Evolutionary conservation across 2,113 vertebrate genomes (phyloP).

Genomic region (Elephas maximus): DNA sequence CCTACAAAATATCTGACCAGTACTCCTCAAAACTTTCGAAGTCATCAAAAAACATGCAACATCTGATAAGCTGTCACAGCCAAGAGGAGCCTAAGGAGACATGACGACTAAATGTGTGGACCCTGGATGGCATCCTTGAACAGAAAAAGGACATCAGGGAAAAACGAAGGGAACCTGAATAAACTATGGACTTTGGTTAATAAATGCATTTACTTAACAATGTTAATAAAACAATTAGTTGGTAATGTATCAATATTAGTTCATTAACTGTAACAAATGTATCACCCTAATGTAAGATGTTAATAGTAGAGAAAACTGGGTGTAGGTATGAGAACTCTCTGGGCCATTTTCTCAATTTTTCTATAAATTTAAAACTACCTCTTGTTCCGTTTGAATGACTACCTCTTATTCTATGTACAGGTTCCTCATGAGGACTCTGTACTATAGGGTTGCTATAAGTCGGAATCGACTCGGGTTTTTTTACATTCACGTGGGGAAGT

Average conservation of each 20-base stretch:
- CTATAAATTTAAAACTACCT: neutral
- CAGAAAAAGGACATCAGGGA: neutral
- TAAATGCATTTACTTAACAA: neutral
- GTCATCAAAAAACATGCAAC: neutral
- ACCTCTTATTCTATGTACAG: too few species aligned
- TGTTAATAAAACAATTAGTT: neutral
- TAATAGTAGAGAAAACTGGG: fast-evolving
- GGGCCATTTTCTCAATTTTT: neutral
- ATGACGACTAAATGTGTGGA: neutral
- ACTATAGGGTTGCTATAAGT: neutral
- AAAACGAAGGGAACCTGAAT: neutral
- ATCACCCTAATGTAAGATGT: fast-evolving
- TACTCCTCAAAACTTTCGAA: neutral
- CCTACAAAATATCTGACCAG: too few species aligned
- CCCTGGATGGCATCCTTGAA: neutral
- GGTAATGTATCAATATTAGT: too few species aligned
- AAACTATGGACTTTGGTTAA: too few species aligned
- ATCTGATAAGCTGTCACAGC: neutral
- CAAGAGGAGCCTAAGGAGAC: neutral
- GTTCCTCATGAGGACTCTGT: too few species aligned
- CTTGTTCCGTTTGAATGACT: too few species aligned
- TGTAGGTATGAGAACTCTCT: neutral
- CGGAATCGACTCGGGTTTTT: neutral
- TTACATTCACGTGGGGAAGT: neutral
- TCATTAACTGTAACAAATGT: too few species aligned